Base-by-base conservation (phyloP, 2,888 invertebrate species). In the Drosophila recens region DNA sequence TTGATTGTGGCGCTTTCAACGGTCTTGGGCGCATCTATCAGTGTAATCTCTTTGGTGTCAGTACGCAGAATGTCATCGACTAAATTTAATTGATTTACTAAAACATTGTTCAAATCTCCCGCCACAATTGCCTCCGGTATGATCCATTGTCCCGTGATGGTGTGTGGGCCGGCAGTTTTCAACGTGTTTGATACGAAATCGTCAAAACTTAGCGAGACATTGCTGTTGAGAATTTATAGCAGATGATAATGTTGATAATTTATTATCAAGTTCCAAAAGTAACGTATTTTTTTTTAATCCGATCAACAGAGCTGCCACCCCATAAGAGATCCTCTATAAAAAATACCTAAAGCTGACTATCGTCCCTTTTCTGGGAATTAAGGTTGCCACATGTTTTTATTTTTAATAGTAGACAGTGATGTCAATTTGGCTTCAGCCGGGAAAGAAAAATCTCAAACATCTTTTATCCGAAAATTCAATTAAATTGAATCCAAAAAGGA, bases 61-160 rank as follows among this genome's bases (percentile, higher is more conserved):
- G 91, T 90, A 46, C 93, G 92, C 73, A 94, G 91, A 17, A 95
- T 90, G 78, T 95, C 95, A 9, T 91, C 91, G 13, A 91, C 84
- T 30, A 95, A 90, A 90, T 94, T 93, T 48, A 94, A 85, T 68
- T 92, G 90, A 80, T 95, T 95, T 17, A 95, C 91, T 5, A 80
- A 86, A 0, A 92, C 91, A 40, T 90, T 75, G 10, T 83, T 71
- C 1, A 93, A 72, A 76, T 92, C 79, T 33, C 92, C 94, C 3
- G 63, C 34, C 3, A 92, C 66, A 2, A 59, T 20, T 1, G 77
- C 86, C 20, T 87, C 67, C 0, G 72, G 42, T n/a, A 93, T 65
- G 13, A 67, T 75, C 93, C 93, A 93, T 34, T 89, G 75, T 3
- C 86, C 91, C 2, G 82, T 82, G 3, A 94, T 93, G 11, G 87